These are phyloP conservation scores for Catharus minimus DNA, from an alignment of 2,113 vertebrate species.

Conservation along the genomic window DNA sequence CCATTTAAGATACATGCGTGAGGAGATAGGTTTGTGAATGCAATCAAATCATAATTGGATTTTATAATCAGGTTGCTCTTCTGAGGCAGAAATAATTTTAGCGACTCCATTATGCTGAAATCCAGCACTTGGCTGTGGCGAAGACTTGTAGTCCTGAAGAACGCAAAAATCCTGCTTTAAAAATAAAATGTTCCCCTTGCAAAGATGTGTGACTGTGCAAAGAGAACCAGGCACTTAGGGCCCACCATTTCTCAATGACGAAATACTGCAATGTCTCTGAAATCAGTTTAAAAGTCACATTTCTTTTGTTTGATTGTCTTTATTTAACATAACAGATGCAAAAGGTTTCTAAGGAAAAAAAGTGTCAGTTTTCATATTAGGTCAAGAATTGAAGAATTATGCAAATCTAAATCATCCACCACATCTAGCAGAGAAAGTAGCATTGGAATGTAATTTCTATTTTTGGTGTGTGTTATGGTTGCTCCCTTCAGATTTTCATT, in stretches of 20 bases:
- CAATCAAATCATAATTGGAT: background rate
- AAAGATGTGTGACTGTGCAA: background rate
- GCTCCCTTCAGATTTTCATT: background rate
- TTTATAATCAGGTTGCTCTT: background rate
- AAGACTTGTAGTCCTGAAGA: background rate
- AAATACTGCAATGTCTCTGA: background rate
- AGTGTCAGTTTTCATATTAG: background rate
- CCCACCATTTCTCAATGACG: background rate
- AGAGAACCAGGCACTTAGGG: background rate
- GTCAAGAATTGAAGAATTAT: background rate
- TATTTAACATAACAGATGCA: background rate
- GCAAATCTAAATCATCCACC: background rate
- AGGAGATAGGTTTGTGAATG: background rate
- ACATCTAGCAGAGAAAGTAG: background rate
- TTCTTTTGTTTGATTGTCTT: background rate
- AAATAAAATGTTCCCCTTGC: background rate
- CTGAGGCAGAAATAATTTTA: background rate
- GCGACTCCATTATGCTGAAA: background rate
- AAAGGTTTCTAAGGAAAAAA: background rate
- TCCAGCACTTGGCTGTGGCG: background rate
- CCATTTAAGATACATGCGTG: background rate
- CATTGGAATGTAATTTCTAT: background rate
- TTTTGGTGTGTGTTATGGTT: background rate
- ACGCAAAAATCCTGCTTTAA: background rate
- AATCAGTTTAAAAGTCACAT: background rate